phyloP scores from a whole-genome alignment of 2,113 vertebrate species.

The Eira barbara region DNA sequence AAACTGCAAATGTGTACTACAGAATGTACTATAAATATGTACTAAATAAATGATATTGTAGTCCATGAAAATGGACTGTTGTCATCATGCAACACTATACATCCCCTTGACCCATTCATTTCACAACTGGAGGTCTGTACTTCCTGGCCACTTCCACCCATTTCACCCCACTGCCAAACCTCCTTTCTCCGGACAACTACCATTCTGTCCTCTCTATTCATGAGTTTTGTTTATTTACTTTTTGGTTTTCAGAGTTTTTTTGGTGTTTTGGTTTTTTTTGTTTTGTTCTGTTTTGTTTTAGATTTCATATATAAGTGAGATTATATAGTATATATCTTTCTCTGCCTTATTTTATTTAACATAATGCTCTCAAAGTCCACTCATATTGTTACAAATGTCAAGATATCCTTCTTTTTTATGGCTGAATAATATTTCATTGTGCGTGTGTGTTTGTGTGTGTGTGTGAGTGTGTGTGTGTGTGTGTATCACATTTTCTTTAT shows the following conservation, averaged over 20 bases:
- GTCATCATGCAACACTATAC: not conserved
- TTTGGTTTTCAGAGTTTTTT: not conserved
- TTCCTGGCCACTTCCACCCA: not conserved
- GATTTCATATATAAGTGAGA: not conserved
- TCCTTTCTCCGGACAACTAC: not conserved
- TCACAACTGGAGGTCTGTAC: not conserved
- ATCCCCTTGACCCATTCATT: not conserved
- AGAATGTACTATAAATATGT: not conserved
- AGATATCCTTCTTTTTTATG: not conserved
- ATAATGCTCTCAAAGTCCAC: not conserved
- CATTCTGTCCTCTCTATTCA: not conserved
- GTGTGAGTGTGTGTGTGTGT: too few species aligned
- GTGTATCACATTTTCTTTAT: not conserved
- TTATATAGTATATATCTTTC: not conserved
- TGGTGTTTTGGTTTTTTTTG: too few species aligned
- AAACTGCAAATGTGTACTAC: not conserved
- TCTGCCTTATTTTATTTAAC: not conserved
- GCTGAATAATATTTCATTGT: not conserved
- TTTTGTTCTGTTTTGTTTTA: not conserved
- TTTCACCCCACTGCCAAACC: not conserved
- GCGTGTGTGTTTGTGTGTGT: too few species aligned
- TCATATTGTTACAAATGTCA: not conserved
- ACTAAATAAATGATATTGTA: not conserved
- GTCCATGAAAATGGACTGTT: not conserved
- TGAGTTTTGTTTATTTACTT: not conserved